phyloP scores from a whole-genome alignment of 2,797 vertebrate species.

The Carapus acus region DNA sequence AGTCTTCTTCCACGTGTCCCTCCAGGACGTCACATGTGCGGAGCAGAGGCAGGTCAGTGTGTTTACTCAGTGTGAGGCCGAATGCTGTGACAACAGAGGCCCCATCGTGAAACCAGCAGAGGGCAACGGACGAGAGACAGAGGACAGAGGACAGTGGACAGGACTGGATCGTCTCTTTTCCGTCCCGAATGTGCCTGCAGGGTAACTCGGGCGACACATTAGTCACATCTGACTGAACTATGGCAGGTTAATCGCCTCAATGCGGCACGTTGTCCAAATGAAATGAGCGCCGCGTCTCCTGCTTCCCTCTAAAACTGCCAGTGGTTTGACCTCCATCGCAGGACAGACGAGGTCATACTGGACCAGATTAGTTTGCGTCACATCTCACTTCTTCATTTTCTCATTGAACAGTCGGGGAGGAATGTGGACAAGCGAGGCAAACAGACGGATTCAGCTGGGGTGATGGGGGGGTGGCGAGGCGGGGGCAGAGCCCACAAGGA shows the following conservation, averaged over 20 bases:
- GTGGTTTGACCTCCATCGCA: conserved; percentile 4
- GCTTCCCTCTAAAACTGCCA: background rate
- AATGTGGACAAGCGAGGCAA: conserved; percentile 44
- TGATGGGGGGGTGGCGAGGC: background rate
- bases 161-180: conserved; percentile 3
- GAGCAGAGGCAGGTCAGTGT: conserved; percentile 31
- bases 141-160: background rate
- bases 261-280: conserved; percentile 18
- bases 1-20: conserved; percentile 28
- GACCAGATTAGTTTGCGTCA: conserved; percentile 35
- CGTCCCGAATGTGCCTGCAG: too few relatives aligned
- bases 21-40: conserved; percentile 33
- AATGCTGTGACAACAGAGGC: conserved; percentile 1
- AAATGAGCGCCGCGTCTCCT: conserved; percentile 17
- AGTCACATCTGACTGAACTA: background rate
- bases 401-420: conserved; percentile 29
- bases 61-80: conserved; percentile 9
- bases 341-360: conserved; percentile 33
- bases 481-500: too few relatives aligned
- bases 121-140: too few relatives aligned
- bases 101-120: conserved; percentile 13
- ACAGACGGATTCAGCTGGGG: conserved; percentile 24
- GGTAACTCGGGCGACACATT: too few relatives aligned
- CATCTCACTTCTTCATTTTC: conserved; percentile 62
- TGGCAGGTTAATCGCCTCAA: conserved; percentile 4